Percentiles rank a stretch among this genome's conserved stretches.
Conservation (phyloP, 2,113 vertebrate species). For the Microcebus jonahi region DNA sequence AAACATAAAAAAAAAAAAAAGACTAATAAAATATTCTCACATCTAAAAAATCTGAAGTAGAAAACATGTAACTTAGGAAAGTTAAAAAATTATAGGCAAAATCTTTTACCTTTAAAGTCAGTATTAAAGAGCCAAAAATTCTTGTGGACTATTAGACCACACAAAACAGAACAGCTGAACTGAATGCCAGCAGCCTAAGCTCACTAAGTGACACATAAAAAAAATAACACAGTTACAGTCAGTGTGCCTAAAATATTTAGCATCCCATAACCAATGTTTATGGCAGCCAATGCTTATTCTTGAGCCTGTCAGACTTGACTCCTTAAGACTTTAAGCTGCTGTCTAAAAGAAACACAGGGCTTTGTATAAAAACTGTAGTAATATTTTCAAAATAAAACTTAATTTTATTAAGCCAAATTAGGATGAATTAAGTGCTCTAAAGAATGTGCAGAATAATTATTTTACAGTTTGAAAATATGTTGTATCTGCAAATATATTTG, state of each 20-base stretch:
- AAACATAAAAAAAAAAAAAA: neutral
- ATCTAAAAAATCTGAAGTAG: neutral
- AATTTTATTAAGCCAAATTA: slow-evolving; percentile 17
- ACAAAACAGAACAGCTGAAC: slow-evolving; percentile 59
- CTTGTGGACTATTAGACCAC: neutral
- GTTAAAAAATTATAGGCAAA: neutral
- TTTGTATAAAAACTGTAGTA: slow-evolving; percentile 61
- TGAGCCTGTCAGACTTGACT: neutral
- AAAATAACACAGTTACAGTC: slow-evolving; percentile 21
- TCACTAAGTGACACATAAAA: slow-evolving; percentile 55
- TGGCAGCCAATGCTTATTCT: slow-evolving; percentile 6
- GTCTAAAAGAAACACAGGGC: neutral
- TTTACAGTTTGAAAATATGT: neutral
- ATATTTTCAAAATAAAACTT: slow-evolving; percentile 25
- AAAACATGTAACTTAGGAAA: neutral
- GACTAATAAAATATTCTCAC: neutral
- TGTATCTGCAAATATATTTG: neutral
- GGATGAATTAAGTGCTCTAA: neutral
- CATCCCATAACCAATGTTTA: slow-evolving; percentile 27
- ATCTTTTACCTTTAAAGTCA: neutral
- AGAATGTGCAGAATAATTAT: neutral
- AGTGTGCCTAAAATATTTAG: slow-evolving; percentile 51
- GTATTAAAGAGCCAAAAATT: neutral
- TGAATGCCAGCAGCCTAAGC: slow-evolving; percentile 50
- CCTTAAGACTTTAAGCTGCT: neutral